A percentile compares a stretch with the other conserved stretches of the same genome.
Conservation (phyloP, 2,888 invertebrate species). For the Elaeidobius kamerunicus region DNA sequence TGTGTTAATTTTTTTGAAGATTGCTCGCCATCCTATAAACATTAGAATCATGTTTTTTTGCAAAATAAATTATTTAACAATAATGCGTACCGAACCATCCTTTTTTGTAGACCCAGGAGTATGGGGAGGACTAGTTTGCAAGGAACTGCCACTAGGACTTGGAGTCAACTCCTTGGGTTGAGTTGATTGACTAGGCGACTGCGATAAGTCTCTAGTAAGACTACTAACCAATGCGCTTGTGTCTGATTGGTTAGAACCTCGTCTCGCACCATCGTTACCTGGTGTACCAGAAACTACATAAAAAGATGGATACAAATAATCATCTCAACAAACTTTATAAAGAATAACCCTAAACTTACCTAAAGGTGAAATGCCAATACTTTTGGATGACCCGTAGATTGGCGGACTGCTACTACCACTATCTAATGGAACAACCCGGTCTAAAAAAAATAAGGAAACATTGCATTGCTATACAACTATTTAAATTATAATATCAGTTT, state of each 20-base stretch:
- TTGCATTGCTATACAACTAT: too few species aligned
- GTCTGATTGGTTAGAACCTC: constrained; percentile 59
- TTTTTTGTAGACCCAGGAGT: constrained; percentile 49
- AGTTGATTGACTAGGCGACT: constrained; percentile 54
- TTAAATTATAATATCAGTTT: too few species aligned
- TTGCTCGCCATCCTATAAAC: constrained; percentile 44
- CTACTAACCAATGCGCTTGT: constrained; percentile 62
- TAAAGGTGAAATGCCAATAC: constrained; percentile 56
- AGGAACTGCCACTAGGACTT: constrained; percentile 55
- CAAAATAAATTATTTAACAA: constrained; percentile 1
- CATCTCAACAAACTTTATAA: not conserved
- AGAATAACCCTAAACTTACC: constrained; percentile 54
- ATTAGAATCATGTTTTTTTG: not conserved
- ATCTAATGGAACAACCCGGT: constrained; percentile 43
- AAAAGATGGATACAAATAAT: not conserved
- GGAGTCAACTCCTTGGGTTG: constrained; percentile 55
- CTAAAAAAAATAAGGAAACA: too few species aligned
- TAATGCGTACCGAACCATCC: constrained; percentile 37
- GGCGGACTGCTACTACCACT: constrained; percentile 56
- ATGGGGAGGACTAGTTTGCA: constrained; percentile 53
- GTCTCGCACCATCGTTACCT: constrained; percentile 39
- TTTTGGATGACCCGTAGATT: constrained; percentile 55
- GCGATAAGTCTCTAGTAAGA: constrained; percentile 59
- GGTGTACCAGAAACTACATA: constrained; percentile 42
- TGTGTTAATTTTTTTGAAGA: constrained; percentile 55